phyloP scores from a whole-genome alignment of 2,797 vertebrate genomes.

The Anas bahamensis region DNA sequence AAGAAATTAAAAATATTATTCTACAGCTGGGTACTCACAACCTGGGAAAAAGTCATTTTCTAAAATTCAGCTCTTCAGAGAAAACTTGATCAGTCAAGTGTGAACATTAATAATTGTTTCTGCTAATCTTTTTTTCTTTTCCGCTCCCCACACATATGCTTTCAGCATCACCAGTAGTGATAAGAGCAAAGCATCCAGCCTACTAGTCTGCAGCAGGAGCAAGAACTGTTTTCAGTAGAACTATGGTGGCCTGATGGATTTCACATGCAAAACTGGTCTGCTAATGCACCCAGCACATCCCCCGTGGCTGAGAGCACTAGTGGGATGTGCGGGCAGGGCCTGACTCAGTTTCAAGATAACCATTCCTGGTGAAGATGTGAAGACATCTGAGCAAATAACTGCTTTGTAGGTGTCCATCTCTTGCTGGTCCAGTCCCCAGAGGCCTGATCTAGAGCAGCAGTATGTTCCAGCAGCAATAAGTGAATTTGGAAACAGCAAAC shows the following conservation, averaged over 20 bases:
- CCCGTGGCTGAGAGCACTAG: fast-evolving
- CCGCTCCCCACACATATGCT: fast-evolving
- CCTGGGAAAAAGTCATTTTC: neutral
- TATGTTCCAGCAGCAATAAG: neutral
- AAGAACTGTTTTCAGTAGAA: neutral
- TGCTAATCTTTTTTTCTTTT: neutral
- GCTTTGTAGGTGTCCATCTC: neutral
- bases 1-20: neutral
- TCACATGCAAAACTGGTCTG: neutral
- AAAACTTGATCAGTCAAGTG: neutral
- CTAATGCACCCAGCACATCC: neutral
- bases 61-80: slow-evolving; percentile 7
- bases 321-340: neutral
- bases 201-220: neutral
- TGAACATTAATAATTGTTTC: slow-evolving; percentile 6
- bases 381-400: fast-evolving
- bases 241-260: neutral
- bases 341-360: neutral
- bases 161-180: neutral
- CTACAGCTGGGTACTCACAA: neutral
- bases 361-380: fast-evolving
- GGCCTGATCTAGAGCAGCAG: fast-evolving
- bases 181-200: neutral
- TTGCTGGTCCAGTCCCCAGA: neutral
- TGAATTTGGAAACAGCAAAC: neutral